Percentiles rank a stretch among this genome's conserved stretches.
Conservation (phyloP, 2,888 invertebrate genomes). For the Pheosia gnoma region DNA sequence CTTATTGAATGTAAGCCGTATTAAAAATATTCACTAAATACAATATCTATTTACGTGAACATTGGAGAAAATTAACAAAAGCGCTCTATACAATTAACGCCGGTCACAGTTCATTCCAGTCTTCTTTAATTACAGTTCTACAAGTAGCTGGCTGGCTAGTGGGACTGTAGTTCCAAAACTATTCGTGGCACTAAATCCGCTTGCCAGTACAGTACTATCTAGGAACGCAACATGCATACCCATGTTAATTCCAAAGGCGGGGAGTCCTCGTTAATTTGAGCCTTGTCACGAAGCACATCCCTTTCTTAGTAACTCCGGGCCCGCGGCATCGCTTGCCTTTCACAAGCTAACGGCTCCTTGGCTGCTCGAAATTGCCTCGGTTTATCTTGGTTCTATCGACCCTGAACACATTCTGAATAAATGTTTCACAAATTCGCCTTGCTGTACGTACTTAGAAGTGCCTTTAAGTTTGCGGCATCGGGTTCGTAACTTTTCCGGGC, state of each 20-base stretch:
- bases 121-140: slow-evolving; percentile 72
- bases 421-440: slow-evolving; percentile 42
- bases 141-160: slow-evolving; percentile 43
- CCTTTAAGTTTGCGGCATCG: slow-evolving; percentile 29
- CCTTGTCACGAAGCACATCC: slow-evolving; percentile 77
- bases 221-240: slow-evolving; percentile 76
- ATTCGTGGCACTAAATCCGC: slow-evolving; percentile 75
- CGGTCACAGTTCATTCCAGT: slow-evolving; percentile 58
- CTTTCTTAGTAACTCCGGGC: slow-evolving; percentile 72
- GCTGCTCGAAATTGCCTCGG: slow-evolving; percentile 57
- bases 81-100: slow-evolving; percentile 47
- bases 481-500: neutral
- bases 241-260: slow-evolving; percentile 75
- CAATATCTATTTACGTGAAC: slow-evolving; percentile 21
- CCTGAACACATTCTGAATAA: slow-evolving; percentile 46
- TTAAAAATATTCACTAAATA: slow-evolving; percentile 18
- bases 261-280: slow-evolving; percentile 75
- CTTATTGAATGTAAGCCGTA: slow-evolving; percentile 17
- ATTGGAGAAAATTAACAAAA: slow-evolving; percentile 38
- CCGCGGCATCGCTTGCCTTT: slow-evolving; percentile 47
- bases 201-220: slow-evolving; percentile 64
- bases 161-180: slow-evolving; percentile 67
- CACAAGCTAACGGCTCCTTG: slow-evolving; percentile 54
- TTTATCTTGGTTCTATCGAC: slow-evolving; percentile 63
- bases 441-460: slow-evolving; percentile 30